Base-by-base conservation (phyloP, 2,113 vertebrate species). In the Agapornis roseicollis region DNA sequence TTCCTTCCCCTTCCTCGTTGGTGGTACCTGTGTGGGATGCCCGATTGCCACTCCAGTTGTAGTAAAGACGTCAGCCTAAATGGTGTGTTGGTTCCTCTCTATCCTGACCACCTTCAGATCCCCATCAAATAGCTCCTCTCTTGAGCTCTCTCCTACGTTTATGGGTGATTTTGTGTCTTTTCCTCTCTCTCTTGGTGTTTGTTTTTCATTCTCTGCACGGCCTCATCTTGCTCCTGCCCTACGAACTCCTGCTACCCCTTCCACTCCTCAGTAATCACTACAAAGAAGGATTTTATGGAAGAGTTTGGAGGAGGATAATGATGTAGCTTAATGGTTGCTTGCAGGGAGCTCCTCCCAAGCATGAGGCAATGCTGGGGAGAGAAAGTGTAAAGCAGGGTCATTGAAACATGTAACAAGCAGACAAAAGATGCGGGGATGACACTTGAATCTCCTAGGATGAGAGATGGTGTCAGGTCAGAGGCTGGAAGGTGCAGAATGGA, bases 231-330 rank as follows among this genome's bases (percentile, higher is more conserved):
- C 33, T 81, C 53, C 55, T 87, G 91, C 69, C 65, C 91, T 47
- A 3, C 76, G 83, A 93, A 86, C 94, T 88, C 13, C 3, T 22
- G 33, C 78, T 91, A 5, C 61, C 88, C 69, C 78, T 81, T 78
- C 46, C 50, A 14, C 61, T 96, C 83, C 86, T 81, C 2, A 0
- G 27, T 84, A 92, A 94, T 94, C 91, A 47, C 2, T 4, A 80
- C 91, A 85, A 84, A 71, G 93, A n/a, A 71, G 89, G 94, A 65
- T 95, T 94, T 89, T 76, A 63, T 71, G 77, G 77, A 47, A 76
- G 95, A 86, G 64, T 92, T 93, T 90, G 69, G 61, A 74, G 77
- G 42, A 13, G 77, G 93, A 93, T 92, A 84, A 96, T 50, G 92
- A 83, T 88, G 90, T 23, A 60, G 80, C 77, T 93, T 79, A 90